These are phyloP conservation scores for Noctilio leporinus DNA, from an alignment of 2,113 vertebrate genomes.

Conservation along the genomic window DNA sequence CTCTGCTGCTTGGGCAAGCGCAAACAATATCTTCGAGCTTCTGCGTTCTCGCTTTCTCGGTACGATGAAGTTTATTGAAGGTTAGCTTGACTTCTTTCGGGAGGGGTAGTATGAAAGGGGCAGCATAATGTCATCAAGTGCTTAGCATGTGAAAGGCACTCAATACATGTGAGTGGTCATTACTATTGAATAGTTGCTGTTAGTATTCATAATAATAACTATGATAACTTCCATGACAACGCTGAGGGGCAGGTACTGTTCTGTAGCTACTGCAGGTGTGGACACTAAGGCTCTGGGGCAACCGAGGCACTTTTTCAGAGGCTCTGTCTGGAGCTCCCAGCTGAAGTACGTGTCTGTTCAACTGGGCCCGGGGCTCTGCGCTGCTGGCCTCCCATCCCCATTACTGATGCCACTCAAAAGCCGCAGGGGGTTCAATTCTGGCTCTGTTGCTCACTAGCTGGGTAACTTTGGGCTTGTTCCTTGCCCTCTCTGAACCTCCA, in stretches of 20 bases:
- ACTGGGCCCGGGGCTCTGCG: not conserved
- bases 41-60: not conserved
- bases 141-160: not conserved
- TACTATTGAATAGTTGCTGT: not conserved
- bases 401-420: not conserved
- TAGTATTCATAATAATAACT: not conserved
- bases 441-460: not conserved
- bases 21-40: not conserved
- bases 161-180: not conserved
- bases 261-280: not conserved
- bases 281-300: not conserved
- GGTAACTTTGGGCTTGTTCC: not conserved
- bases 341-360: not conserved
- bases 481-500: not conserved
- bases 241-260: not conserved
- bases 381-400: not conserved
- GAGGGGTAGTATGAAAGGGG: too few relatives aligned
- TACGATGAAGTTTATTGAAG: not conserved
- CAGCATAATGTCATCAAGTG: not conserved
- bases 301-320: not conserved
- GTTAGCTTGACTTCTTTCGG: too few relatives aligned
- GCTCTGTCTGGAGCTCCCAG: not conserved
- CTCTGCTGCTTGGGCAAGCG: not conserved
- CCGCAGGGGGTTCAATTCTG: not conserved
- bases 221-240: not conserved